phyloP scores from a whole-genome alignment of 2,888 invertebrate genomes.

The Habroteleia sp. region DNA sequence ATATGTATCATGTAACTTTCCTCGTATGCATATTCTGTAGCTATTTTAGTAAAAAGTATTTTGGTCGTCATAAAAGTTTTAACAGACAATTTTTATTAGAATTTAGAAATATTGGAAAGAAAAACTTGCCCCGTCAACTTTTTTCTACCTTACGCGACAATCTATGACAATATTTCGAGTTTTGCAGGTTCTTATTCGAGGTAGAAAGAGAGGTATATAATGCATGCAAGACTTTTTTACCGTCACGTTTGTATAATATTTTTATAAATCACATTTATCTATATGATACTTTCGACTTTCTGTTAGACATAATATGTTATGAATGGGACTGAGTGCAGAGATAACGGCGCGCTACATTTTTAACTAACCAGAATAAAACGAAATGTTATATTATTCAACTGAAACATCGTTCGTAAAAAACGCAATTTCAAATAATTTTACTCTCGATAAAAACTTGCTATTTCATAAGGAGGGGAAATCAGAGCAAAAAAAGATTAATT shows the following conservation, averaged over 20 bases:
- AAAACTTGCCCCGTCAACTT: no score
- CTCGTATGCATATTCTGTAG: no score
- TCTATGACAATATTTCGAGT: conserved; percentile 22
- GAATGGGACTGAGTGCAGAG: conserved; percentile 10
- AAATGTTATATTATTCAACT: conserved; percentile 18
- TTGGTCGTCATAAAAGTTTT: no score
- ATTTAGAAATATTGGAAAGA: no score
- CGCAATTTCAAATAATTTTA: conserved; percentile 18
- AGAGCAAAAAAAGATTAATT: no score
- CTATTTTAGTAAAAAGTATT: no score
- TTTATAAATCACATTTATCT: conserved; percentile 58
- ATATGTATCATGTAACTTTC: no score
- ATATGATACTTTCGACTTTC: conserved; percentile 35
- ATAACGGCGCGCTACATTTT: conserved; percentile 42
- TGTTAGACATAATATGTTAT: conserved; percentile 41
- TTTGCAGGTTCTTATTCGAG: conserved; percentile 15
- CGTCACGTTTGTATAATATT: conserved; percentile 46
- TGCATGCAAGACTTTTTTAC: conserved; percentile 42
- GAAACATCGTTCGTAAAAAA: conserved; percentile 15
- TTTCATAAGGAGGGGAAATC: no score
- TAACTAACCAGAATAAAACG: conserved; percentile 34
- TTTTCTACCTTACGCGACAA: conserved; percentile 23
- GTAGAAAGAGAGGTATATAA: conserved; percentile 37
- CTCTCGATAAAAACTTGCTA: conserved; percentile 5
- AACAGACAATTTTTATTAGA: not conserved